Base-by-base conservation (phyloP, 2,797 vertebrate genomes). In the Pipistrellus pygmaeus region DNA sequence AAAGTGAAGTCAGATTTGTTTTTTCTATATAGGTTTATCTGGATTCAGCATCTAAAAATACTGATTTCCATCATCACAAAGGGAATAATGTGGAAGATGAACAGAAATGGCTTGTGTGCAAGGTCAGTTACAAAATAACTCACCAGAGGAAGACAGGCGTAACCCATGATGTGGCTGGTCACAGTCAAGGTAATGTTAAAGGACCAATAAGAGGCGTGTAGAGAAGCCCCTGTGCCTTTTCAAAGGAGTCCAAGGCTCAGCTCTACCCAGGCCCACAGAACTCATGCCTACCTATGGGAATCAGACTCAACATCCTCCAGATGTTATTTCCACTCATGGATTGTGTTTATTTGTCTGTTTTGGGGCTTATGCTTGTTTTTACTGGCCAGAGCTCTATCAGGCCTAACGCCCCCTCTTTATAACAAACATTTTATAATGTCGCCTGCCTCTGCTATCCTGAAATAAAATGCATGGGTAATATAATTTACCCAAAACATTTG, bases 1-100 rank as follows among this genome's bases (percentile, higher is more conserved):
- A 90, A 13, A 96, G 46, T 84, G 38, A 85, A 96, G 75, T 35
- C 46, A 90, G 73, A 93, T 80, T 87, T 90, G 86, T 57, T 93
- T 96, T 80, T 91, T 72, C 76, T 55, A 5, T 12, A 92, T 88
- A 51, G 15, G 32, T 76, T 72, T 93, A 72, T 85, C 77, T 91
- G 80, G 17, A 85, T 95, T 95, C 89, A 94, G 84, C 7, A 73
- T 90, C 62, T 95, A 93, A 92, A 97, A 96, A 91, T 44, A 88
- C 72, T 62, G 62, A 80, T 73, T 95, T 71, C 0, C 4, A 96
- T 1, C 69, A 86, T 85, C 81, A 81, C 0, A 4, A 32, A 85
- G 21, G 32, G 55, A 85, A 46, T 77, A 30, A 75, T 23, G 62
- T 51, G 21, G 32, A 94, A 60, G 57, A 18, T n/a, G 30, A 92